Conservation (phyloP, 2,113 vertebrate genomes). For the Gallinago undulata region DNA sequence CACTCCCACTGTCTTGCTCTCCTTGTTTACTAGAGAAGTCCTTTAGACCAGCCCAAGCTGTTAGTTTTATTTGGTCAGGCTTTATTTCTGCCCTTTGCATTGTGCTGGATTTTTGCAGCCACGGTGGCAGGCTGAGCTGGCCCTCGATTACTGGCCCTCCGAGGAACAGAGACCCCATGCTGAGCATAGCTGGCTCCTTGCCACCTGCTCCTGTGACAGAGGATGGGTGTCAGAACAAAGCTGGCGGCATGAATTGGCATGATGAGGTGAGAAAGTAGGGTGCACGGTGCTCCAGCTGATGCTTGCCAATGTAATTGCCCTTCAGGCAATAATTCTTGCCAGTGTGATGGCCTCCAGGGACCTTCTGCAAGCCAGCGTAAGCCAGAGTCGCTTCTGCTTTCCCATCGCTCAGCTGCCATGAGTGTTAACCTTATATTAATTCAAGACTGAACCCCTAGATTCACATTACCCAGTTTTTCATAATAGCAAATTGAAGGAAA, state of each 20-base stretch:
- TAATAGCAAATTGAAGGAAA: conserved; percentile 6
- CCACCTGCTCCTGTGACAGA: conserved; percentile 46
- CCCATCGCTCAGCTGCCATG: not conserved
- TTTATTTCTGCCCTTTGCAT: not conserved
- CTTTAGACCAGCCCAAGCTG: not conserved
- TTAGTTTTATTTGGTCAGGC: not conserved
- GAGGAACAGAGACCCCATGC: not conserved
- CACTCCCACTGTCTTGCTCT: not conserved
- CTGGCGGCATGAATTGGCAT: conserved; percentile 64
- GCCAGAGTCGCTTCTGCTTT: conserved; percentile 53
- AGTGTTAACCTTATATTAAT: conserved; percentile 43
- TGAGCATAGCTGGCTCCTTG: conserved; percentile 2
- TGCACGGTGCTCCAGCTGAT: conserved; percentile 45
- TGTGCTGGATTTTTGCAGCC: not conserved
- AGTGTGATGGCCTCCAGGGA: conserved; percentile 15
- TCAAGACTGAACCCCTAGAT: conserved; percentile 16
- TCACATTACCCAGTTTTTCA: conserved; percentile 3
- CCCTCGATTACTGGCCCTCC: not conserved
- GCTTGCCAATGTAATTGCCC: conserved; percentile 65
- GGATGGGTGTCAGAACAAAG: conserved; percentile 64
- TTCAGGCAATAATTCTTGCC: conserved; percentile 59
- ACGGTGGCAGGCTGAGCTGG: not conserved
- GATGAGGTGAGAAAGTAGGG: conserved; percentile 57
- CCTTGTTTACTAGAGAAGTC: not conserved
- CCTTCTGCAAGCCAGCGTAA: not conserved